Percentiles rank a stretch among this genome's conserved stretches.
phyloP scores from a whole-genome alignment of 2,797 vertebrate genomes.

The Premnoplex brunnescens region DNA sequence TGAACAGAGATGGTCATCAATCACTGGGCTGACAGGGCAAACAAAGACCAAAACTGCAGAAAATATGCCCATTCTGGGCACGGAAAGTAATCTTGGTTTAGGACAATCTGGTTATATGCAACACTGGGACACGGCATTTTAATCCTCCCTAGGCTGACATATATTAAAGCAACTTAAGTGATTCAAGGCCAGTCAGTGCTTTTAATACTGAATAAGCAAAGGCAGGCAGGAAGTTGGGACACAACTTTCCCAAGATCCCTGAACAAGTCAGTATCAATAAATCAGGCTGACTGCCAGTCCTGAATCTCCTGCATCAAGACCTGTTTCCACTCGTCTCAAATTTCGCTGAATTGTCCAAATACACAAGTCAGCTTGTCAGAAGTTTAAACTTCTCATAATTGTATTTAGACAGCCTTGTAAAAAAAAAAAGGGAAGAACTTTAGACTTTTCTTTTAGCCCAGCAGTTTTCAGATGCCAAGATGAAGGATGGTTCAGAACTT shows the following conservation, averaged over 20 bases:
- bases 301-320: not conserved
- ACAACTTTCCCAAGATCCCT: not conserved
- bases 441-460: not conserved
- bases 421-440: not conserved
- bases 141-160: not conserved
- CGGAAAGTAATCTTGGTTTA: not conserved
- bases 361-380: not conserved
- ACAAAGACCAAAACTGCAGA: not conserved
- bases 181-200: not conserved
- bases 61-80: rapidly evolving
- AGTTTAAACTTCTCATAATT: not conserved
- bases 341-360: not conserved
- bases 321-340: not conserved
- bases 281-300: not conserved
- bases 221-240: not conserved
- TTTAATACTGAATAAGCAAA: not conserved
- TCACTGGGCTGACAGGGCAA: not conserved
- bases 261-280: not conserved
- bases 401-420: not conserved
- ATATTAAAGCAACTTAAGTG: not conserved
- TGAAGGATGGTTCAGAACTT: not conserved
- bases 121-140: not conserved
- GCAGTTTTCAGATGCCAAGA: not conserved
- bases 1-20: not conserved
- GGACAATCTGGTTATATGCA: rapidly evolving